Evolutionary conservation across 2,113 vertebrate species (phyloP), one percentile per base, ranked within the genome.

Genomic region (Xerus inauris): DNA sequence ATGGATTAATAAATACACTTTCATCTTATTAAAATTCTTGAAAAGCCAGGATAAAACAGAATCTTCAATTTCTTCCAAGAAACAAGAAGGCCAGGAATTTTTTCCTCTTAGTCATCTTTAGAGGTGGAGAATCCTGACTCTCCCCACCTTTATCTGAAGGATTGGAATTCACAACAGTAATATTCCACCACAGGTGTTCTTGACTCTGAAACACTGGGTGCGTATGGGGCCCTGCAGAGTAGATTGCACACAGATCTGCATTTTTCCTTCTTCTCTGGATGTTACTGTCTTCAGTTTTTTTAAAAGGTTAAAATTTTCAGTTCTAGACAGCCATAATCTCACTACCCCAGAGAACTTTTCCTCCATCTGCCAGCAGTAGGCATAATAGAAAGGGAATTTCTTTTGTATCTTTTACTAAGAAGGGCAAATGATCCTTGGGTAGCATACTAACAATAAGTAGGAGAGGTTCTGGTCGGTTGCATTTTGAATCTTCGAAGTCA

Each of bases 41-140:
- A 80, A 71, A 83, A 65, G 38, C 42, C 72, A 97, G 24, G 64
- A 84, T 83, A 64, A 95, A 93, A 84, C 49, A 90, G 83, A 94
- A 69, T 90, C 45, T 79, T 49, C 42, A 62, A 9, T 67, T 94
- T 79, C 75, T 90, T 80, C 22, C n/a, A 87, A 93, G 81, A 88
- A 95, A 75, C 47, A 86, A 24, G 38, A 79, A 45, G 30, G 42
- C 14, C 19, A 16, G 54, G 35, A 40, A 22, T 22, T 38, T 85
- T 59, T 59, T 49, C 28, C 19, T 73, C n/a, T 83, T 57, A 28
- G 65, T 67, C 64, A 1, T 59, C 30, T 35, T 5, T 40, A 10
- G n/a, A 71, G 62, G 32, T 40, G 1, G 5, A 73, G 30, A 32
- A 28, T 5, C 16, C 24, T 45, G 51, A 35, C 42, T 67, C 64